Percentiles rank a stretch among this genome's conserved stretches.
Evolutionary conservation across 2,113 vertebrate genomes (phyloP).

Genomic region (Oncorhynchus clarkii): DNA sequence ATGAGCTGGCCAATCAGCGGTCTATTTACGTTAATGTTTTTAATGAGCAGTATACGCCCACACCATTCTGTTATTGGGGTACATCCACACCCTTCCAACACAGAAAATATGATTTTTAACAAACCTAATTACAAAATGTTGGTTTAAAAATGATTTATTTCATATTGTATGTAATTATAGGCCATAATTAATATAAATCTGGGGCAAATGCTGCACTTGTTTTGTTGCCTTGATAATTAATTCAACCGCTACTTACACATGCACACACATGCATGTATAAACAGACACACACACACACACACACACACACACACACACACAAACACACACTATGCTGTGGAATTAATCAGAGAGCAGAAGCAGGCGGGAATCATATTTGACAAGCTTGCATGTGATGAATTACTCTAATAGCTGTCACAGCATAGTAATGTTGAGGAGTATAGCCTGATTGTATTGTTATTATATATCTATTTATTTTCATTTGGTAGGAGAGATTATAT

Average conservation of each 20-base stretch:
- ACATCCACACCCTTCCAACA: no score
- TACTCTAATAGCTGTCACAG: slow-evolving; percentile 65
- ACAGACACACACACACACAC: background rate
- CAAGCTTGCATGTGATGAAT: slow-evolving; percentile 72
- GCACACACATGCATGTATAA: no score
- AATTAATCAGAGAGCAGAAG: slow-evolving; percentile 67
- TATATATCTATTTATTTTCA: slow-evolving; percentile 68
- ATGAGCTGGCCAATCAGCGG: no score
- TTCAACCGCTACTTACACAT: background rate
- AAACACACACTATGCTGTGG: slow-evolving; percentile 26
- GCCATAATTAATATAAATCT: no score
- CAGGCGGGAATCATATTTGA: slow-evolving; percentile 49
- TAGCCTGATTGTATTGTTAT: slow-evolving; percentile 61
- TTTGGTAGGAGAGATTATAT: slow-evolving; percentile 5
- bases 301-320: slow-evolving; percentile 11
- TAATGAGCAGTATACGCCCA: no score
- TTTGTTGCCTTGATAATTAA: no score
- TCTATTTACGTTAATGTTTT: no score
- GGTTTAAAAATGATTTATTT: no score
- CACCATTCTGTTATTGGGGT: no score
- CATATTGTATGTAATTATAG: no score
- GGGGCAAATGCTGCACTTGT: slow-evolving; percentile 2
- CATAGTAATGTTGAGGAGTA: slow-evolving; percentile 41
- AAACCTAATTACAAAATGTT: no score
- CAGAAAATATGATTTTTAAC: no score